Evolutionary conservation across 2,888 invertebrate species (phyloP), one percentile per base, ranked within the genome.

Genomic region (Eupithecia dodoneata): DNA sequence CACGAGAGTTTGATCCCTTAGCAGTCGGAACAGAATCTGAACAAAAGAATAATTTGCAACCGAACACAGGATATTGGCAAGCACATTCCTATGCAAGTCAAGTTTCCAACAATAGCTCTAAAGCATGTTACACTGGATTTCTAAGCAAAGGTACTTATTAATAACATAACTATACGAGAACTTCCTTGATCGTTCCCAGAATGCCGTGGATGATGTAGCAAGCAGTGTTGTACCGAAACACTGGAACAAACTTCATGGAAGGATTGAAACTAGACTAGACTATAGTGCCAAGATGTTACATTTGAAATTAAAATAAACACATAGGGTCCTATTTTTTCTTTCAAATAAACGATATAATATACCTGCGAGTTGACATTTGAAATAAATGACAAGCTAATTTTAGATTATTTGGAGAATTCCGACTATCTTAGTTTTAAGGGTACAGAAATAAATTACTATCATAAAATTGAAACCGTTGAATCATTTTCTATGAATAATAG

Each of bases 171-270:
- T 72, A 76, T 74, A 74, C 74, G 72, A 76, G 76, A 30, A 76
- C 79, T 79, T 79, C 79, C 79, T 76, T 72, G 72, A 79, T 76
- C 72, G 76, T 79, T 79, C 79, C 71, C 47, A 72, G 79, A 76
- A 76, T 4, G 45, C n/a, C 71, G 69, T 12, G 55, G 74, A 55
- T 41, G 44, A 63, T 47, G 47, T 63, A 42, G 5, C 52, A 47
- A n/a, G 71, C 66, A 66, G 42, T 49, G 7, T 10, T 52, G 66
- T 73, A 66, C 15, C 42, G 66, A 42, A 66, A 66, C 66, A 66
- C 66, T 66, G 42, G 4, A 42, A 66, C 66, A 13, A 66, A 66
- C 63, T 63, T 30, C 63, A 12, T 63, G 30, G 30, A 18, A 3
- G 42, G 18, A 66, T 59, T n/a, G 42, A 42, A 66, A 41, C 15